These are phyloP conservation scores for Melitaea athalia DNA, from an alignment of 2,888 invertebrate species.

Conservation along the genomic window DNA sequence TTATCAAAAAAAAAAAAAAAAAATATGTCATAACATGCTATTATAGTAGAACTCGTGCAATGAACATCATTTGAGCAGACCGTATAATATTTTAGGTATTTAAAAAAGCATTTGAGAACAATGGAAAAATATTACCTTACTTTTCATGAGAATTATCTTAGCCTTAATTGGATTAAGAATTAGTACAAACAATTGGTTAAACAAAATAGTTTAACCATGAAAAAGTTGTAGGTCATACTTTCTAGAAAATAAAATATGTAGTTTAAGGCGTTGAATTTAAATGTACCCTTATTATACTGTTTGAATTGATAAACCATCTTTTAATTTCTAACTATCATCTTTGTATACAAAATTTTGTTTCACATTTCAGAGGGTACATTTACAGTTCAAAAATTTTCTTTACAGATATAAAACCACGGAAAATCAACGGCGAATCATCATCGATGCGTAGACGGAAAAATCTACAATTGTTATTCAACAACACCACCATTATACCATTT, in stretches of 20 bases:
- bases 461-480: slow-evolving; percentile 73
- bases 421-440: slow-evolving; percentile 65
- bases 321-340: background rate
- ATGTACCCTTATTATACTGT: slow-evolving; percentile 43
- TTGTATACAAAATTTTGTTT: slow-evolving; percentile 13
- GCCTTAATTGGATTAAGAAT: too few relatives aligned
- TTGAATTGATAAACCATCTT: slow-evolving; percentile 2
- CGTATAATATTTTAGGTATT: too few relatives aligned
- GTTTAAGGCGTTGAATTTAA: slow-evolving; percentile 40
- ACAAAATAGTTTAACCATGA: background rate
- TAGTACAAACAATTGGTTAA: background rate
- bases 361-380: slow-evolving; percentile 65
- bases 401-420: slow-evolving; percentile 70
- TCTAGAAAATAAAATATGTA: background rate
- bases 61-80: too few relatives aligned
- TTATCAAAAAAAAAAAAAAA: too few relatives aligned
- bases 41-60: too few relatives aligned
- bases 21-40: too few relatives aligned
- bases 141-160: too few relatives aligned
- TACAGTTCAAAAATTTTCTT: slow-evolving; percentile 66
- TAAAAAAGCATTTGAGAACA: too few relatives aligned
- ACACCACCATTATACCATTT: slow-evolving; percentile 72
- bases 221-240: background rate
- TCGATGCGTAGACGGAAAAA: slow-evolving; percentile 72
- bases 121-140: too few relatives aligned